Percentiles rank a stretch among this genome's conserved stretches.
Conservation (phyloP, 2,113 vertebrate species). For the Spheniscus mendiculus region DNA sequence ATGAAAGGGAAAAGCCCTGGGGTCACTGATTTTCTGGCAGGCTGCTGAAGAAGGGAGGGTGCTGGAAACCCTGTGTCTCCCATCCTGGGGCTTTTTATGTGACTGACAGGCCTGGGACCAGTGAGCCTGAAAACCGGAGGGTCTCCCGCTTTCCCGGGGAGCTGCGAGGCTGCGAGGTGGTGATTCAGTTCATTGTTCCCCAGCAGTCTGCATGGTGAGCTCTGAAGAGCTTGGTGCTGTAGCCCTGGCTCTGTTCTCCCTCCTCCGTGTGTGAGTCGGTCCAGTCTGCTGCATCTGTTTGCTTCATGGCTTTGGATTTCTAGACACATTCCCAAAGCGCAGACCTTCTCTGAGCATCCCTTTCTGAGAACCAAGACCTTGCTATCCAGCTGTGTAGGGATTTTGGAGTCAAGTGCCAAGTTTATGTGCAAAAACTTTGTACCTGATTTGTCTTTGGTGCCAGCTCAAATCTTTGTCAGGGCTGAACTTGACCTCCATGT, state of each 20-base stretch:
- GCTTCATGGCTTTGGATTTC: neutral
- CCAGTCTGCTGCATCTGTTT: neutral
- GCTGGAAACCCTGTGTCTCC: neutral
- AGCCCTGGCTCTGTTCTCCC: neutral
- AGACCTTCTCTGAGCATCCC: neutral
- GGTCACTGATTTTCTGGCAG: constrained; percentile 9
- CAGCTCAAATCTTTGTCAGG: neutral
- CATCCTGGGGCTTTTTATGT: neutral
- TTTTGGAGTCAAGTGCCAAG: neutral
- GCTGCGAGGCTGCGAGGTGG: neutral
- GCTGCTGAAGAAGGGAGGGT: neutral
- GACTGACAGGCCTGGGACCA: neutral
- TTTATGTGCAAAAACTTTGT: neutral
- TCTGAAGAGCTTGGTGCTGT: neutral
- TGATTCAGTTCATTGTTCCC: neutral
- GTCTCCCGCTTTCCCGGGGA: neutral
- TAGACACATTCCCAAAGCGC: neutral
- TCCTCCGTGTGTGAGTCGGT: neutral
- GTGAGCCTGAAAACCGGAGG: neutral
- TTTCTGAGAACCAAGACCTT: neutral
- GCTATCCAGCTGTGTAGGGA: neutral
- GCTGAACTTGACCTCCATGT: neutral
- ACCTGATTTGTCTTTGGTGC: neutral
- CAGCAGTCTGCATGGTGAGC: neutral
- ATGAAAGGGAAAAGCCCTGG: constrained; percentile 9